phyloP scores from a whole-genome alignment of 2,797 vertebrate genomes.

The Molossus molossus region DNA sequence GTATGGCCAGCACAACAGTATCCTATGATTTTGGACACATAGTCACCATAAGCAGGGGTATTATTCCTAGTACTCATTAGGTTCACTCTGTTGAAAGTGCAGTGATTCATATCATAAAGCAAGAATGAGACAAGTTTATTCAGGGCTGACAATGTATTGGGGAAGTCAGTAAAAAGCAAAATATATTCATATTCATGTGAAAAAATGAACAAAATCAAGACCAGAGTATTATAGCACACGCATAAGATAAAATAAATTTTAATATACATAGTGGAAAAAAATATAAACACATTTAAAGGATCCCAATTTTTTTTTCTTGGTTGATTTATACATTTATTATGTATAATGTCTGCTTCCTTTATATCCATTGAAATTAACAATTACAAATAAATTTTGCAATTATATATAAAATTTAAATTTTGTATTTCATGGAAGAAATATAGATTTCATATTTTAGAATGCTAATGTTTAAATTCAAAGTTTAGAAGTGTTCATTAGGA shows the following conservation, averaged over 20 bases:
- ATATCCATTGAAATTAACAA: background rate
- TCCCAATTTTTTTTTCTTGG: background rate
- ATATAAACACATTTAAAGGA: background rate
- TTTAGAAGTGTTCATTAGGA: background rate
- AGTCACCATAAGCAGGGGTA: background rate
- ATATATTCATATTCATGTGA: background rate
- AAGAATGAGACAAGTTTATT: background rate
- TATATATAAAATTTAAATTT: background rate
- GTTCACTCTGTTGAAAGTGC: background rate
- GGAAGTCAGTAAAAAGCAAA: background rate
- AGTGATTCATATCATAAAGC: background rate
- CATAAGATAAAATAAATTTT: background rate
- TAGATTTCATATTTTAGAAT: background rate
- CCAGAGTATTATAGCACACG: background rate
- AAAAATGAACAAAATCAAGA: background rate
- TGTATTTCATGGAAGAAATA: background rate
- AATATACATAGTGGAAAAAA: background rate
- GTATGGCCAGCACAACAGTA: background rate
- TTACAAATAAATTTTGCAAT: background rate
- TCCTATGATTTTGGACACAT: background rate
- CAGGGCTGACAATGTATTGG: background rate
- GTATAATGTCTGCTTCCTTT: background rate
- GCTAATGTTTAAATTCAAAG: background rate
- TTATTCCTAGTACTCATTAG: background rate
- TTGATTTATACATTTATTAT: background rate